phyloP scores from a whole-genome alignment of 2,113 vertebrate species.

The Pituophis catenifer region DNA sequence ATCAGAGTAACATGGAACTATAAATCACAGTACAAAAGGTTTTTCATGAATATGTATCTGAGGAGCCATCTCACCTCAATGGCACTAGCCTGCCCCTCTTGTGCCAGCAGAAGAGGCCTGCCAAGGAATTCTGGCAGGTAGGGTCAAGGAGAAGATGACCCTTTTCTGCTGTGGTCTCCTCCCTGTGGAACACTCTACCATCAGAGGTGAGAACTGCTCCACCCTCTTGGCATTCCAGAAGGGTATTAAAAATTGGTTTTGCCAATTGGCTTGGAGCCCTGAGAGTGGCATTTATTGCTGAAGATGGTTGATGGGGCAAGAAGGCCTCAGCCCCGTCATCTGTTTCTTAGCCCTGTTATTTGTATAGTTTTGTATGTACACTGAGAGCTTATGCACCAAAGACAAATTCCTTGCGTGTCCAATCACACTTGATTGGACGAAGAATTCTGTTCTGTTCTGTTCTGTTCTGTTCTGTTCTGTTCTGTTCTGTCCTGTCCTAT shows the following conservation, averaged over 20 bases:
- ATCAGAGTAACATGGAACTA: neutral
- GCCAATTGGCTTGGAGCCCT: neutral
- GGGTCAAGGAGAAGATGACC: neutral
- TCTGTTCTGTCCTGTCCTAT: rapidly evolving
- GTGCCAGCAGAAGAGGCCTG: neutral
- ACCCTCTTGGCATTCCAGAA: neutral
- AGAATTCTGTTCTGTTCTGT: too few relatives aligned
- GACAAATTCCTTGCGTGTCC: too few relatives aligned
- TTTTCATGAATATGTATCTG: neutral
- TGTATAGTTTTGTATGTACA: too few relatives aligned
- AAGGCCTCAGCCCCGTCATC: neutral
- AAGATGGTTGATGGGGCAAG: neutral
- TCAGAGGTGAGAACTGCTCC: neutral
- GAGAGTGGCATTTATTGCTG: neutral
- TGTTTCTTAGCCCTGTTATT: neutral
- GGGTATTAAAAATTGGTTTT: neutral
- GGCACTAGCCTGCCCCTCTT: neutral
- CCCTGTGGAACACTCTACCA: neutral
- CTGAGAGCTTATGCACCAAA: too few relatives aligned
- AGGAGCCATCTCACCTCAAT: neutral
- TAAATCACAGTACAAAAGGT: neutral
- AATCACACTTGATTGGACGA: too few relatives aligned
- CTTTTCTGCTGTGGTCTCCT: neutral
- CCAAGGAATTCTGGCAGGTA: neutral
- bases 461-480: too few relatives aligned